A percentile compares a stretch with the other conserved stretches of the same genome.
These are phyloP conservation scores for Aethina tumida DNA, from an alignment of 1,140 invertebrate genomes.

Conservation along the genomic window DNA sequence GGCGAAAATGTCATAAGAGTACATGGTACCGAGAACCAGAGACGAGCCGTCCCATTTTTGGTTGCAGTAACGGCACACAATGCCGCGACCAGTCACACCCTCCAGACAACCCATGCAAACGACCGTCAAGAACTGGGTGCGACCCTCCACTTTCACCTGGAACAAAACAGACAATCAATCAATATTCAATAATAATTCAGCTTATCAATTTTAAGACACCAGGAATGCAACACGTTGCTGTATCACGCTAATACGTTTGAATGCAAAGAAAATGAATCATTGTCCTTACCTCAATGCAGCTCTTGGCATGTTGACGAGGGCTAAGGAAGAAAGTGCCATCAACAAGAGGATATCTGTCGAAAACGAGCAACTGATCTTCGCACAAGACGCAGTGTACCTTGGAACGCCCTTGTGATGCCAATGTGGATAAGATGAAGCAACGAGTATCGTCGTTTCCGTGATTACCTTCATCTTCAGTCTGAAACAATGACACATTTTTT, in stretches of 20 bases:
- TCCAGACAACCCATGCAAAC: slow-evolving; percentile 90
- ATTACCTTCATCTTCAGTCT: slow-evolving; percentile 96
- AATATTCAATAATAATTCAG: too few species aligned
- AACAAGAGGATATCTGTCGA: slow-evolving; percentile 92
- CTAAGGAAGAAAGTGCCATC: slow-evolving; percentile 97
- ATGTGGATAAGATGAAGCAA: slow-evolving; percentile 82
- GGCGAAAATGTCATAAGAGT: slow-evolving; percentile 95
- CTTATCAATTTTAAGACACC: background rate
- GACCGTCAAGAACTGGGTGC: slow-evolving; percentile 82
- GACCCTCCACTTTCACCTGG: slow-evolving; percentile 79
- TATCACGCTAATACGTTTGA: background rate
- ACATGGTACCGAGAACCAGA: slow-evolving; percentile 91
- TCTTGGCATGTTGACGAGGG: slow-evolving; percentile 75
- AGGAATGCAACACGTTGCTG: background rate
- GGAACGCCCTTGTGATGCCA: slow-evolving; percentile 75
- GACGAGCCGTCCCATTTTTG: slow-evolving; percentile 86
- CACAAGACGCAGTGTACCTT: slow-evolving; percentile 83
- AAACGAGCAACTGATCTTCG: slow-evolving; percentile 78
- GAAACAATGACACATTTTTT: slow-evolving; percentile 38
- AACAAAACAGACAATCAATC: slow-evolving; percentile 26
- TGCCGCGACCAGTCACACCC: slow-evolving; percentile 60
- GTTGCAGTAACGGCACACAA: slow-evolving; percentile 72
- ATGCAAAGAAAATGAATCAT: slow-evolving; percentile 4
- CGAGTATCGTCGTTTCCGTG: slow-evolving; percentile 95
- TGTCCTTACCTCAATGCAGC: slow-evolving; percentile 71